phyloP scores from a whole-genome alignment of 2,113 vertebrate genomes.

The Sorex araneus region DNA sequence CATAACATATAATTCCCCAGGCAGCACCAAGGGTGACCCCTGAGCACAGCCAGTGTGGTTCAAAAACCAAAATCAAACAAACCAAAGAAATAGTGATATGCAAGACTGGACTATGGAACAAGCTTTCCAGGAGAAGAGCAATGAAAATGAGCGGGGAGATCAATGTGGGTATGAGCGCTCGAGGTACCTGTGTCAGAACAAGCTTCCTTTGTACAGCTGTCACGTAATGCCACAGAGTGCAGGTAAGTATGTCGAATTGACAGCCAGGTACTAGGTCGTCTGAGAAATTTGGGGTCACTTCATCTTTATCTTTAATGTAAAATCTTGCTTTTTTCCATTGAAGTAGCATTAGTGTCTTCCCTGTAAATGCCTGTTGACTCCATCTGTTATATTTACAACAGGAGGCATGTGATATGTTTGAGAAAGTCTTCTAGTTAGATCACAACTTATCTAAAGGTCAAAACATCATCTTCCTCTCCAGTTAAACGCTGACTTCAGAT shows the following conservation, averaged over 20 bases:
- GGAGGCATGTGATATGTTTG: neutral
- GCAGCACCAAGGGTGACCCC: too few species aligned
- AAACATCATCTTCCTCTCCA: neutral
- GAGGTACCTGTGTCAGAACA: neutral
- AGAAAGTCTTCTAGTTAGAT: conserved; percentile 6
- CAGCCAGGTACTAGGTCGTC: conserved; percentile 20
- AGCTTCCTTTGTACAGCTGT: neutral
- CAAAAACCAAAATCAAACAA: too few species aligned
- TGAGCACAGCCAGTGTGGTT: too few species aligned
- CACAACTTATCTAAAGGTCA: neutral
- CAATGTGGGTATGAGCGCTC: neutral
- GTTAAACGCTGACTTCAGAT: conserved; percentile 31
- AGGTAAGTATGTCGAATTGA: conserved; percentile 18
- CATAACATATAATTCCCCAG: too few species aligned
- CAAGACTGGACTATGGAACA: neutral
- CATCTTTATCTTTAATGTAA: conserved; percentile 11
- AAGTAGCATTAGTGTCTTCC: neutral
- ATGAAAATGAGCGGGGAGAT: neutral
- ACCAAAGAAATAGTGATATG: neutral
- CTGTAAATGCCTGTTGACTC: conserved; percentile 3
- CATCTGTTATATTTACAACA: neutral
- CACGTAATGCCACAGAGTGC: too few species aligned
- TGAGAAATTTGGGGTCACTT: conserved; percentile 37
- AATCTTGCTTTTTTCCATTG: conserved; percentile 48
- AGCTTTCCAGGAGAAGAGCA: neutral